Evolutionary conservation across 2,113 vertebrate species (phyloP).

Genomic region (Cheirogaleus medius): DNA sequence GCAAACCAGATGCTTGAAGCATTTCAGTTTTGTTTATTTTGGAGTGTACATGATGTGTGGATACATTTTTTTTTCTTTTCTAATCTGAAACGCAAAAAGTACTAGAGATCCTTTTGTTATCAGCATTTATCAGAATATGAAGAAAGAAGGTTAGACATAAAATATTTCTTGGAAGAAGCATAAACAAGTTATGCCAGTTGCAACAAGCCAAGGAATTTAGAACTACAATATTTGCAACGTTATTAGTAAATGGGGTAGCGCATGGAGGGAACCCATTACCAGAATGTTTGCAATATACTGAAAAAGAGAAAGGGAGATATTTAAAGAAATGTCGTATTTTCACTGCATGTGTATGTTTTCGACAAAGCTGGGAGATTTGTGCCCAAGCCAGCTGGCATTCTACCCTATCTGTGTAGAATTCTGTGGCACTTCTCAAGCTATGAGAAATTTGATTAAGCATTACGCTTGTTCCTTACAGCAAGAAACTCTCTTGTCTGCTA

Average conservation of each 20-base stretch:
- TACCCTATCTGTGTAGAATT: not conserved
- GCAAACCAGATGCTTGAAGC: constrained; percentile 9
- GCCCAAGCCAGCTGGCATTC: constrained; percentile 6
- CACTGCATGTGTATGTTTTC: not conserved
- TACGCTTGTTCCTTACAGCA: not conserved
- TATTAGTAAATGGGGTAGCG: constrained; percentile 50
- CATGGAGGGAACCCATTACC: not conserved
- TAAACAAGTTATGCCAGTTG: constrained; percentile 60
- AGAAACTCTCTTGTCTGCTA: not conserved
- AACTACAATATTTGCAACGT: constrained; percentile 49
- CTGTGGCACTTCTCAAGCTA: not conserved
- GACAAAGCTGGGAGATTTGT: not conserved
- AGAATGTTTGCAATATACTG: constrained; percentile 38
- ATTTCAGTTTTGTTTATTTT: constrained; percentile 41
- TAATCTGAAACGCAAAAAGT: constrained; percentile 57
- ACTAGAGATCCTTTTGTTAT: constrained; percentile 62
- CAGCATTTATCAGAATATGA: constrained; percentile 49
- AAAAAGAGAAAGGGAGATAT: not conserved
- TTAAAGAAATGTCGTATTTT: constrained; percentile 18
- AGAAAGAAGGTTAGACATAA: constrained; percentile 60
- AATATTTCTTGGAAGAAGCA: constrained; percentile 68
- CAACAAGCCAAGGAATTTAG: constrained; percentile 63
- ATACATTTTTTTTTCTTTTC: constrained; percentile 26
- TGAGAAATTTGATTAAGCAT: not conserved
- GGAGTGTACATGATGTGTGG: not conserved